These are phyloP conservation scores for Dicyrtoma fusca DNA, from an alignment of 2,888 invertebrate species.

Conservation along the genomic window DNA sequence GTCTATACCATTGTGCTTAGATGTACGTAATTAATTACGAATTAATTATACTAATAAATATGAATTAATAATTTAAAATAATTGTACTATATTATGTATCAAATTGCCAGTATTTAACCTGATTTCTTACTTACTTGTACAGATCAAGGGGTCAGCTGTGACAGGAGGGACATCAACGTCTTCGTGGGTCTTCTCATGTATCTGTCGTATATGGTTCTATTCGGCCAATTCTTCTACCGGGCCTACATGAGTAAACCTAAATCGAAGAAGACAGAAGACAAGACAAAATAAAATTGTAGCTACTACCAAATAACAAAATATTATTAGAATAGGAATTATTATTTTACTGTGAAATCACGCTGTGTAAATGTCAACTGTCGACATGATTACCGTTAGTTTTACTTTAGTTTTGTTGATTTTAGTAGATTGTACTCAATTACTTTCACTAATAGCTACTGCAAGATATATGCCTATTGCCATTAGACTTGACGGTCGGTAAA, in stretches of 20 bases:
- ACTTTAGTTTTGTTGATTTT: no score
- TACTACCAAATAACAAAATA: no score
- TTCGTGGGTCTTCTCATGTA: slow-evolving; percentile 19
- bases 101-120: neutral
- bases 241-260: slow-evolving; percentile 1
- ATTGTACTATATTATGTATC: neutral
- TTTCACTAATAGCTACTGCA: no score
- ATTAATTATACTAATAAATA: neutral
- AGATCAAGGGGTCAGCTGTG: slow-evolving; percentile 19
- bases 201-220: slow-evolving; percentile 30
- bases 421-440: no score
- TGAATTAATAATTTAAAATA: neutral
- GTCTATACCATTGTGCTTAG: slow-evolving; percentile 31
- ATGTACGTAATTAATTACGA: neutral
- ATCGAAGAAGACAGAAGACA: no score
- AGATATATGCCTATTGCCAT: no score
- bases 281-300: no score
- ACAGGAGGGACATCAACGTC: slow-evolving; percentile 8
- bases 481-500: no score
- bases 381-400: no score
- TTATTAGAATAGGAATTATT: no score
- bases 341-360: no score
- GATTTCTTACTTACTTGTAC: neutral
- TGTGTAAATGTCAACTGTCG: no score
- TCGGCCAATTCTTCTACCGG: slow-evolving; percentile 20